Conservation (phyloP, 1,140 invertebrate species). For the Ceratina calcarata region DNA sequence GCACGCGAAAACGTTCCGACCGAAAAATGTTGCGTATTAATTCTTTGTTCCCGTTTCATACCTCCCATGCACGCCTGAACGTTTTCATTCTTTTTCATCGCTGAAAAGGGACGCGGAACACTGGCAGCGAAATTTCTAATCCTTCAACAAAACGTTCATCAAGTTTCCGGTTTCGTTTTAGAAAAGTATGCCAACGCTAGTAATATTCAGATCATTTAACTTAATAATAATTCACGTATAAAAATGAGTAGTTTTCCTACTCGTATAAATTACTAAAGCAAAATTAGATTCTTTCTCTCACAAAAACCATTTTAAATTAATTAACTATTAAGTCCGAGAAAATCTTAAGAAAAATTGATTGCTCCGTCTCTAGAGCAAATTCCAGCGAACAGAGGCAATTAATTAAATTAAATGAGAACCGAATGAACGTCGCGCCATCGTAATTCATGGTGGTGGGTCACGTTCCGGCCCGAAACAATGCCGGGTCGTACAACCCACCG, state of each 20-base stretch:
- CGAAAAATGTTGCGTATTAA: conserved; percentile 24
- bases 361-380: background rate
- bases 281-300: too few species aligned
- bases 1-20: background rate
- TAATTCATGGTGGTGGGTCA: conserved; percentile 11
- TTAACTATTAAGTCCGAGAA: background rate
- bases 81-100: background rate
- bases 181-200: too few species aligned
- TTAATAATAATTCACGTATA: too few species aligned
- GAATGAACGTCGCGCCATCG: conserved; percentile 8
- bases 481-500: background rate
- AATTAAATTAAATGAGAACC: conserved; percentile 31
- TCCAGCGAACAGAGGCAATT: conserved; percentile 9
- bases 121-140: background rate
- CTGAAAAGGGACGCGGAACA: background rate
- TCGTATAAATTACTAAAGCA: too few species aligned
- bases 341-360: background rate
- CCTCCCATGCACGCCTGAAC: background rate
- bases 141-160: background rate
- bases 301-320: background rate
- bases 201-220: too few species aligned
- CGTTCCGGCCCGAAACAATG: conserved; percentile 15
- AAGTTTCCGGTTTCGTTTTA: background rate
- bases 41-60: conserved; percentile 16
- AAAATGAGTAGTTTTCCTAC: too few species aligned